These are phyloP conservation scores for Cyphomyrus discorhynchus DNA, from an alignment of 2,113 vertebrate species.

Conservation along the genomic window DNA sequence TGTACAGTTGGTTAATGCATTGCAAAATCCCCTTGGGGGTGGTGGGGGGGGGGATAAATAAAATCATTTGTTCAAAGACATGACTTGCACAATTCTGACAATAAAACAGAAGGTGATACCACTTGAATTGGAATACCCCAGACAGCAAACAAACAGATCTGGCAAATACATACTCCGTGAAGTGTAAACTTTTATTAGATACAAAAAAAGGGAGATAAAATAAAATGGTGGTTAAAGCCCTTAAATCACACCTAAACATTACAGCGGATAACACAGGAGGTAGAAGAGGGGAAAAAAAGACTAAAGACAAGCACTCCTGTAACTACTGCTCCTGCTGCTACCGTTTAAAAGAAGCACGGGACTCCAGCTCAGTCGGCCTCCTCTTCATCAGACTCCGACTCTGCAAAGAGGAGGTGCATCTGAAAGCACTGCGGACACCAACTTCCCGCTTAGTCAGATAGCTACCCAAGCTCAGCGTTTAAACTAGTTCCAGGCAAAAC, in stretches of 20 bases:
- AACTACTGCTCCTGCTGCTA: conserved; percentile 72
- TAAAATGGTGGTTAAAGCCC: conserved; percentile 68
- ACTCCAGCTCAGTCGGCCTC: conserved; percentile 79
- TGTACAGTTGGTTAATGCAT: background rate
- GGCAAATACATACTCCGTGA: conserved; percentile 27
- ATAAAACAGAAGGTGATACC: background rate
- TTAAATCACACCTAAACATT: conserved; percentile 71
- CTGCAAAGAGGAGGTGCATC: conserved; percentile 58
- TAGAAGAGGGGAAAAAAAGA: conserved; percentile 72
- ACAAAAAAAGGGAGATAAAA: conserved; percentile 68
- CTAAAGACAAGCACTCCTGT: conserved; percentile 53
- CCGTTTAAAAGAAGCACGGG: conserved; percentile 55
- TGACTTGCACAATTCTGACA: background rate
- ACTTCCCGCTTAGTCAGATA: background rate
- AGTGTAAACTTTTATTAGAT: conserved; percentile 57
- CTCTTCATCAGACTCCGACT: conserved; percentile 92
- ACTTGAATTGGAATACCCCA: background rate
- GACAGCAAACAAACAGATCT: conserved; percentile 18
- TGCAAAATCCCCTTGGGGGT: background rate
- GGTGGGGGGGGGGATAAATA: background rate
- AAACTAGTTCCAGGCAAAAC: background rate
- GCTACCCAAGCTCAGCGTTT: background rate
- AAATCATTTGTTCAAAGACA: background rate
- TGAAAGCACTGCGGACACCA: background rate
- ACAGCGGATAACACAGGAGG: conserved; percentile 77